Conservation (phyloP, 92 coral and sea anemone species). For the Epizoanthus scotinus region DNA sequence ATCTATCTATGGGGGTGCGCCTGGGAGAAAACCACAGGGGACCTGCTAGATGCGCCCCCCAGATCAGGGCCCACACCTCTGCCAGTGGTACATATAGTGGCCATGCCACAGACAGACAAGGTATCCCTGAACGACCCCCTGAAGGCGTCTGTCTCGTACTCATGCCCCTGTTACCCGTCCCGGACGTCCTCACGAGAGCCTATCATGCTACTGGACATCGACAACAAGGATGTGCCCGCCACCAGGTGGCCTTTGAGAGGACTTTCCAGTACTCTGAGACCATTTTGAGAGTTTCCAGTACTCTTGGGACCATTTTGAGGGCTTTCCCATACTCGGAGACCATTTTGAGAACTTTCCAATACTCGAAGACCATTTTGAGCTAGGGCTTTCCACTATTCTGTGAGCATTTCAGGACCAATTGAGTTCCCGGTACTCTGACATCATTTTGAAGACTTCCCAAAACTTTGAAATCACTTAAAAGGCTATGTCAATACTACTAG, state of each 20-base stretch:
- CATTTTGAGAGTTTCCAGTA: constrained; percentile 57
- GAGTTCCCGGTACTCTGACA: too few relatives aligned
- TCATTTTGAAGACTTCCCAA: too few relatives aligned
- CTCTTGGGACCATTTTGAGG: background rate
- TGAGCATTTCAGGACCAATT: too few relatives aligned
- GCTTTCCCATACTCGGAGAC: background rate
- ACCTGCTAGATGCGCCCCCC: constrained; percentile 96
- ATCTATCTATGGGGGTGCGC: constrained; percentile 99
- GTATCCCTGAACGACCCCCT: constrained; percentile 86
- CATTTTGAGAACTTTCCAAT: too few relatives aligned
- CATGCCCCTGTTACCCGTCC: constrained; percentile 96
- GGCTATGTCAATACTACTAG: too few relatives aligned
- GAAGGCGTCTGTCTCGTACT: constrained; percentile 88
- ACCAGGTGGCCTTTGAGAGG: constrained; percentile 98
- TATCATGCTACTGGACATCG: constrained; percentile 87
- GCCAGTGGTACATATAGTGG: constrained; percentile 94
- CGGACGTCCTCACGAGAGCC: constrained; percentile 91
- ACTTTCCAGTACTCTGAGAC: constrained; percentile 91
- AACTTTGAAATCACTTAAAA: too few relatives aligned
- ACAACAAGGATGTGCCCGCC: constrained; percentile 94
- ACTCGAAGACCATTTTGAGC: too few relatives aligned
- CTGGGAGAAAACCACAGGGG: constrained; percentile 99
- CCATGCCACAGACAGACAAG: constrained; percentile 89
- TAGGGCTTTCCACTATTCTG: too few relatives aligned
- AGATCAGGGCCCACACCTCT: constrained; percentile 97